Evolutionary conservation across 2,797 vertebrate genomes (phyloP), one percentile per base, ranked within the genome.

Genomic region (Hyperoplus lanceolatus): DNA sequence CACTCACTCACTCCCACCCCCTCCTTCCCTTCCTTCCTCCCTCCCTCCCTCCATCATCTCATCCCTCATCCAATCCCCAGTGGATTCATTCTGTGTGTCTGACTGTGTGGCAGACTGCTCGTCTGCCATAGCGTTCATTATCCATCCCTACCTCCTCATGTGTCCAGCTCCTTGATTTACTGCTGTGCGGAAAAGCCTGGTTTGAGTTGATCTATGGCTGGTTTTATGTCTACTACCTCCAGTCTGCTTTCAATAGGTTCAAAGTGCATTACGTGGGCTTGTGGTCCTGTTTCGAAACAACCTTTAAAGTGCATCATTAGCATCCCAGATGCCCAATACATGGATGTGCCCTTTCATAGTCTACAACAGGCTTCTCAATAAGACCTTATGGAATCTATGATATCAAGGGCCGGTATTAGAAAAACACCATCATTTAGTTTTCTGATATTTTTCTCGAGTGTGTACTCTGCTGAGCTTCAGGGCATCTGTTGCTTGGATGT

Each of bases 111-210:
- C 29, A 77, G 59, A 45, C 79, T 70, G 80, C 62, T 42, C 36
- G 80, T 93, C 92, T 91, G 81, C 89, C 80, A 58, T 59, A 57
- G 66, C 87, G 71, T 90, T 89, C 92, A 93, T 94, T 93, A 93
- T 66, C 86, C 71, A 39, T 80, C 77, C 86, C 75, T 73, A 66
- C 70, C 75, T 86, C 84, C 64, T 83, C 74, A 29, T 63, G 71
- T 11, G 82, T 87, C 85, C 73, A 54, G 61, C 73, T 68, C 77
- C 57, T 75, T 88, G 91, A 93, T 93, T 91, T 92, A 92, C 75
- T 36, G 64, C 75, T 13, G 58, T 59, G 72, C 9, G 2, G 70
- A 79, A 29, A 83, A 82, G 74, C 70, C 86, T 82, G 67, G 43
- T 84, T 85, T 71, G 59, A 83, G 79, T 67, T 82, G 87, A 86